phyloP scores from a whole-genome alignment of 2,113 vertebrate genomes.

The Corythornis cristatus region DNA sequence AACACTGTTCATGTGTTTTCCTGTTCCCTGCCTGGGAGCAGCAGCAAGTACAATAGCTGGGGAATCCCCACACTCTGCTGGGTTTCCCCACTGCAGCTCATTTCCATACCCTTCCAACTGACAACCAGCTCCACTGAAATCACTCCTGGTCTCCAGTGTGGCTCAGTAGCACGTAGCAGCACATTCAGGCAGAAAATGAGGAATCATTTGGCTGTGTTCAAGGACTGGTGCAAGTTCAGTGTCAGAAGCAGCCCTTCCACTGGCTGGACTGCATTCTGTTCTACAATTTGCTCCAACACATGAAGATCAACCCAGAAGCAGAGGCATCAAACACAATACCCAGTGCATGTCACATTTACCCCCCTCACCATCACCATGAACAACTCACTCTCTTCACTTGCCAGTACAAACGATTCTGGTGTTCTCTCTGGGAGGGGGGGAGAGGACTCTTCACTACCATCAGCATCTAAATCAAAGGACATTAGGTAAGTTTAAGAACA shows the following conservation, averaged over 20 bases:
- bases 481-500: slow-evolving; percentile 37
- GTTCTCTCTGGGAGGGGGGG: slow-evolving; percentile 92
- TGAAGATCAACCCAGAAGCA: background rate
- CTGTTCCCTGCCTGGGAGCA: background rate
- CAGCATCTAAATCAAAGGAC: slow-evolving; percentile 85
- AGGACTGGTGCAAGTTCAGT: background rate
- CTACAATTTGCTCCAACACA: background rate
- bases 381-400: slow-evolving; percentile 87
- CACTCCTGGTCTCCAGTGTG: background rate
- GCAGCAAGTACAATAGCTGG: background rate
- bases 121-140: background rate
- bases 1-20: background rate
- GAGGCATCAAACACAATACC: background rate
- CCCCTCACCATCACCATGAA: background rate
- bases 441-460: slow-evolving; percentile 86
- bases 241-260: background rate
- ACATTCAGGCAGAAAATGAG: background rate
- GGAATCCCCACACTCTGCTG: background rate
- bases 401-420: slow-evolving; percentile 92
- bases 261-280: background rate
- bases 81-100: background rate
- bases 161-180: background rate
- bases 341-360: background rate
- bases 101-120: background rate
- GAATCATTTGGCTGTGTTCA: background rate